Base-by-base conservation (phyloP, 2,113 vertebrate genomes). In the Platichthys stellatus region DNA sequence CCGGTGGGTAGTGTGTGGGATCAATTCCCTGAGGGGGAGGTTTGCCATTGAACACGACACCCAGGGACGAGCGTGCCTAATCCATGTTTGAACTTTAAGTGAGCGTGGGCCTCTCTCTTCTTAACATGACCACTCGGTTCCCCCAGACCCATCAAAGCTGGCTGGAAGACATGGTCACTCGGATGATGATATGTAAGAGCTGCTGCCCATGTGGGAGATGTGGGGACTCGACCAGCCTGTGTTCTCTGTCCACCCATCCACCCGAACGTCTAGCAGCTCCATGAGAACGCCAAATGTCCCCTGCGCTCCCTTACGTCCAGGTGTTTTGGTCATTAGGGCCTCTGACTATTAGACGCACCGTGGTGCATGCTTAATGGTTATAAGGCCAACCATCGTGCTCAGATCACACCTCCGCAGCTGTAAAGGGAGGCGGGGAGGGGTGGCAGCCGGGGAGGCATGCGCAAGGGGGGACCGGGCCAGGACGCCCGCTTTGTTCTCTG, bases 311-410 rank as follows among this genome's bases (percentile, higher is more conserved):
- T 76, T 63, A 63, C 62, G 74, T 86, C 91, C 94, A 95, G 94
- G 91, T 95, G 94, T 93, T 95, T 94, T 94, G 88, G 69, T 87
- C 93, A 94, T 95, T 92, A 93, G 66, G 78, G 74, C 51, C 68
- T 64, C 69, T 35, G 76, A 74, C 82, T 80, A 91, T 92, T 92
- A 90, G 90, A 83, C 91, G 85, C 65, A 26, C 88, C 63, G 35
- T 72, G 78, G 88, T 72, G 67, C 92, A 90, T 81, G 84, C 91
- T 93, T 94, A 93, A 92, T 74, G 79, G 89, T 89, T 90, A 89
- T 92, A 90, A 90, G 92, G 83, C 89, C 79, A 77, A 81, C 88
- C 87, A 79, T 89, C 70, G 71, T 80, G 90, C 89, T 91, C 90
- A 68, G 82, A 93, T 94, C 93, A 93, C 94, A 95, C 92, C 93